These are phyloP conservation scores for Capitulum mitella DNA, from an alignment of 2,888 invertebrate species.

Conservation along the genomic window DNA sequence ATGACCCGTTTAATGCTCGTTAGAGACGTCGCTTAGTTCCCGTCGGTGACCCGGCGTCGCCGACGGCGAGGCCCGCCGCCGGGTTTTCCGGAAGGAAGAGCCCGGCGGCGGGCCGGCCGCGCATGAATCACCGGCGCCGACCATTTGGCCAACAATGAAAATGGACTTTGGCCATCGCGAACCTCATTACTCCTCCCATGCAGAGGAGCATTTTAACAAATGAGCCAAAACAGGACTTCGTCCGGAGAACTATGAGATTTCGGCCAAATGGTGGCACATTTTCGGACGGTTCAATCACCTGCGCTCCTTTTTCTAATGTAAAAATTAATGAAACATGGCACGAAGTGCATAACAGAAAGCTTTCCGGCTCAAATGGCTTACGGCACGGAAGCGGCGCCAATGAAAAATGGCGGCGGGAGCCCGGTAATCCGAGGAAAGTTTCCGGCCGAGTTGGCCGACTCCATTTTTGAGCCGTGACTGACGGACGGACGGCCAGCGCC, in stretches of 20 bases:
- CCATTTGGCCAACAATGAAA: not conserved
- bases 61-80: not conserved
- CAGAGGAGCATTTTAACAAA: not conserved
- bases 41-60: not conserved
- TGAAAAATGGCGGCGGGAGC: not conserved
- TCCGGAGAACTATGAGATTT: not conserved
- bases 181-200: not conserved
- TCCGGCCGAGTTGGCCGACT: too few species aligned
- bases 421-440: not conserved
- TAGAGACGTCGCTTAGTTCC: not conserved
- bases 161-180: not conserved
- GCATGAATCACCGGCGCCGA: not conserved
- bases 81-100: not conserved
- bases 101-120: not conserved
- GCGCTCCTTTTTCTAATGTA: not conserved
- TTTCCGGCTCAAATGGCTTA: not conserved
- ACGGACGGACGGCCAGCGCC: too few species aligned
- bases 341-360: not conserved
- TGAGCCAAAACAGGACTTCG: not conserved
- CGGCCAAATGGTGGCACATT: slow-evolving; percentile 3
- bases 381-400: not conserved
- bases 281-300: not conserved
- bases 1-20: not conserved
- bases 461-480: not conserved
- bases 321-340: slow-evolving; percentile 17